Percentiles rank a stretch among this genome's conserved stretches.
Evolutionary conservation across 2,888 invertebrate genomes (phyloP).

Genomic region (Chouioia cunea): DNA sequence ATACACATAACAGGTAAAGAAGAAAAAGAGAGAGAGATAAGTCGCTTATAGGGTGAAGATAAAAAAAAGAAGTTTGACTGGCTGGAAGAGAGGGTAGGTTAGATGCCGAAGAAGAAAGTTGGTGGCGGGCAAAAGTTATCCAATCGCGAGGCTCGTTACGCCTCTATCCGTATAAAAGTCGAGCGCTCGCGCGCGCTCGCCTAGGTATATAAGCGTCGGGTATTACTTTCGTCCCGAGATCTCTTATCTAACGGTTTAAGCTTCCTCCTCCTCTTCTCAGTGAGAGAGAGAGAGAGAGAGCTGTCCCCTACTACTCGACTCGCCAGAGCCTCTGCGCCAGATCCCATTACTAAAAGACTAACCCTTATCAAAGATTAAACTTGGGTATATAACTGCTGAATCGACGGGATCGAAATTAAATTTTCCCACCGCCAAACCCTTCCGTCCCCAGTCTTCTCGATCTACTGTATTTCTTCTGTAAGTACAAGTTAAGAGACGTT

Average conservation of each 20-base stretch:
- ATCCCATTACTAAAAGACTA: constrained; percentile 70
- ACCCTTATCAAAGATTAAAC: constrained; percentile 72
- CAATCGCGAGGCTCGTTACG: constrained; percentile 67
- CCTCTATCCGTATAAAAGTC: constrained; percentile 63
- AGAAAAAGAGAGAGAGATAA: constrained; percentile 29
- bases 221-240: constrained; percentile 67
- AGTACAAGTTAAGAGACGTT: constrained; percentile 20
- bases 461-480: constrained; percentile 29
- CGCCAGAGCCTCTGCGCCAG: constrained; percentile 46
- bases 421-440: constrained; percentile 65
- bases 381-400: constrained; percentile 71
- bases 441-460: constrained; percentile 46
- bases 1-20: constrained; percentile 46
- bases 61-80: constrained; percentile 42
- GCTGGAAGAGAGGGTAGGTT: constrained; percentile 17
- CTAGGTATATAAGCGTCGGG: constrained; percentile 60
- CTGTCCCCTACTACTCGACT: no score
- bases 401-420: constrained; percentile 73
- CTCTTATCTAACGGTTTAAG: constrained; percentile 68
- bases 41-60: constrained; percentile 33
- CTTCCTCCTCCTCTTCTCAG: constrained; percentile 55
- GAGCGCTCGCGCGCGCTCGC: constrained; percentile 54
- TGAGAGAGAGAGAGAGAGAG: no score
- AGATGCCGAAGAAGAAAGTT: constrained; percentile 50
- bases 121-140: constrained; percentile 64